A percentile compares a stretch with the other conserved stretches of the same genome.
Evolutionary conservation across 1,140 invertebrate genomes (phyloP).

Genomic region (Parapsyche elsis): DNA sequence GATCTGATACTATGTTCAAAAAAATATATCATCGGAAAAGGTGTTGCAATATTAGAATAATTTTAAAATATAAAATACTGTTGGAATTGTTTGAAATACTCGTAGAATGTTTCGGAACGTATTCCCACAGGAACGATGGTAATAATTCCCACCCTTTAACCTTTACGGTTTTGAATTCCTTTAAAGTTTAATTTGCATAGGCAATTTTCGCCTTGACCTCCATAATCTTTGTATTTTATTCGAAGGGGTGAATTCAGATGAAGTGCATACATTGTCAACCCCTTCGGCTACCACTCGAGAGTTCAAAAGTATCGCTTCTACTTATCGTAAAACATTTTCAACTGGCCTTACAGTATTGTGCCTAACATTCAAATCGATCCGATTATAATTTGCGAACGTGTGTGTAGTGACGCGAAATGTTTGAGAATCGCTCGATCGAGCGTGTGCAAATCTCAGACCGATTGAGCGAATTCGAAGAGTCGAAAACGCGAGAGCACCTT

Average conservation of each 20-base stretch:
- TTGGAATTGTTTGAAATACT: no score
- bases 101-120: no score
- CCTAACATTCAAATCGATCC: not conserved
- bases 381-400: not conserved
- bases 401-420: not conserved
- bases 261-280: not conserved
- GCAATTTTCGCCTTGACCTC: constrained; percentile 11
- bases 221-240: not conserved
- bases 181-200: constrained; percentile 27
- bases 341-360: not conserved
- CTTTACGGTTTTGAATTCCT: not conserved
- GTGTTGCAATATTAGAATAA: no score
- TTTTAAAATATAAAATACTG: no score
- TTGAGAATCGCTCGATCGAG: not conserved
- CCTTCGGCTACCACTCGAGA: no score
- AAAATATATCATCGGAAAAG: no score
- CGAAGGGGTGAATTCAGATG: constrained; percentile 6
- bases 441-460: not conserved
- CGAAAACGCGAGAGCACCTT: not conserved
- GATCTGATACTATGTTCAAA: not conserved
- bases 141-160: not conserved
- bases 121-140: constrained; percentile 9
- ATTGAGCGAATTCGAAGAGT: not conserved
- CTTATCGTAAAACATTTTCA: not conserved
- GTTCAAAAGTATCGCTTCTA: not conserved